Conservation (phyloP, 2,797 vertebrate genomes). For the Brachyrhaphis roseni region DNA sequence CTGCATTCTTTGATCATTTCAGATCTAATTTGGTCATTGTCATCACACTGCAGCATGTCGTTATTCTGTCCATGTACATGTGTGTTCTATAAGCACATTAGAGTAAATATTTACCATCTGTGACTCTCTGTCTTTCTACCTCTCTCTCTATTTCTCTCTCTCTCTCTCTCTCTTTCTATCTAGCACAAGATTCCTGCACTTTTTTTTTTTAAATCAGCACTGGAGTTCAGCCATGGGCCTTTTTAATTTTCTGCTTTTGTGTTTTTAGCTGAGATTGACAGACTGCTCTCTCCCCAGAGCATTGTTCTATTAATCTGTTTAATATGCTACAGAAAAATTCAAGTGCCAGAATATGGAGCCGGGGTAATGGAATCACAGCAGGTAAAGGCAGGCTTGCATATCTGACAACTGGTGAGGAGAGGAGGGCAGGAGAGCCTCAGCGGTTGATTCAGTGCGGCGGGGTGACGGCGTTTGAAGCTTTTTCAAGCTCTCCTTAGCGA, state of each 20-base stretch:
- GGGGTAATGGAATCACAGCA: constrained; percentile 83
- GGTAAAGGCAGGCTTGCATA: constrained; percentile 78
- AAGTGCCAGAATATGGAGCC: constrained; percentile 79
- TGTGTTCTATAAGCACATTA: constrained; percentile 72
- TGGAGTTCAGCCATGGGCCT: constrained; percentile 87
- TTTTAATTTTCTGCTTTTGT: constrained; percentile 90
- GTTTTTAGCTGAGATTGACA: constrained; percentile 83
- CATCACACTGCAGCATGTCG: constrained; percentile 56
- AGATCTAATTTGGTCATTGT: constrained; percentile 58
- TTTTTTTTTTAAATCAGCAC: constrained; percentile 74
- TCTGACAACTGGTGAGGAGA: constrained; percentile 72
- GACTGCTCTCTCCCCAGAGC: constrained; percentile 84
- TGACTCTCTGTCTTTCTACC: constrained; percentile 19
- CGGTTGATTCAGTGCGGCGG: constrained; percentile 45
- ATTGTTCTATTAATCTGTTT: constrained; percentile 91
- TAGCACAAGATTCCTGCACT: constrained; percentile 70
- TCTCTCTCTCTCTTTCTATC: constrained; percentile 13
- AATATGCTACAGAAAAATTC: constrained; percentile 86
- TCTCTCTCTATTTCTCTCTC: not conserved
- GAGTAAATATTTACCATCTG: constrained; percentile 86
- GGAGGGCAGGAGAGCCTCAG: constrained; percentile 53
- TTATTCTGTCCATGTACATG: constrained; percentile 48
- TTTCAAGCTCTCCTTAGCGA: constrained; percentile 15
- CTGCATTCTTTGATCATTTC: constrained; percentile 67
- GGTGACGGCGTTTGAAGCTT: constrained; percentile 25